phyloP scores from a whole-genome alignment of 1,140 invertebrate species.

The Amyelois transitella region DNA sequence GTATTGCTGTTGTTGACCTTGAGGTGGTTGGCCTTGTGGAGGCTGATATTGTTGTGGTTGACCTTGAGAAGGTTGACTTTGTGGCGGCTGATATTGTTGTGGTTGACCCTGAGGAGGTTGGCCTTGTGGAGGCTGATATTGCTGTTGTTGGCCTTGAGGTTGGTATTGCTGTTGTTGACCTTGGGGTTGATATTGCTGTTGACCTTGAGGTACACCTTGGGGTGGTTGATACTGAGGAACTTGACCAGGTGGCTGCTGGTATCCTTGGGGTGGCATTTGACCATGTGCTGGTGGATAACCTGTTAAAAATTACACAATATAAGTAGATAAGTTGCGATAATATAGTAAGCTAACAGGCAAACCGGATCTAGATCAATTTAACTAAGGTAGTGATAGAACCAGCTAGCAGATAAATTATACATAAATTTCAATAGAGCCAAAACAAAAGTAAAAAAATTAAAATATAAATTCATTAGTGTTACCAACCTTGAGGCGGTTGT shows the following conservation, averaged over 20 bases:
- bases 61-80: conserved; percentile 19
- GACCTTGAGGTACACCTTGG: conserved; percentile 19
- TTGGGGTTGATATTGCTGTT: conserved; percentile 14
- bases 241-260: conserved; percentile 1
- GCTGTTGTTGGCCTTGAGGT: conserved; percentile 12
- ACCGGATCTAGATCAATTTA: no score
- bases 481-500: conserved; percentile 16
- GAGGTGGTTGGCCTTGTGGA: conserved; percentile 5
- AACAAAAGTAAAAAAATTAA: background rate
- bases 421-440: background rate
- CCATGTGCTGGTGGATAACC: conserved; percentile 19
- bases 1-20: conserved; percentile 13
- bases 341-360: no score
- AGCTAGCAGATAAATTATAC: background rate
- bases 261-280: conserved; percentile 9
- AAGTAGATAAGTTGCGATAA: no score
- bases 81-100: conserved; percentile 13
- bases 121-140: conserved; percentile 3
- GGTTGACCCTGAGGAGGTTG: conserved; percentile 10
- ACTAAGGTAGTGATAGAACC: background rate
- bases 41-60: conserved; percentile 8
- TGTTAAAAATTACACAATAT: no score
- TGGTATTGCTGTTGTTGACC: conserved; percentile 7
- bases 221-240: conserved; percentile 8
- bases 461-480: conserved; percentile 8